A percentile compares a stretch with the other conserved stretches of the same genome.
phyloP scores from a whole-genome alignment of 2,888 invertebrate genomes.

The Nomada flava region DNA sequence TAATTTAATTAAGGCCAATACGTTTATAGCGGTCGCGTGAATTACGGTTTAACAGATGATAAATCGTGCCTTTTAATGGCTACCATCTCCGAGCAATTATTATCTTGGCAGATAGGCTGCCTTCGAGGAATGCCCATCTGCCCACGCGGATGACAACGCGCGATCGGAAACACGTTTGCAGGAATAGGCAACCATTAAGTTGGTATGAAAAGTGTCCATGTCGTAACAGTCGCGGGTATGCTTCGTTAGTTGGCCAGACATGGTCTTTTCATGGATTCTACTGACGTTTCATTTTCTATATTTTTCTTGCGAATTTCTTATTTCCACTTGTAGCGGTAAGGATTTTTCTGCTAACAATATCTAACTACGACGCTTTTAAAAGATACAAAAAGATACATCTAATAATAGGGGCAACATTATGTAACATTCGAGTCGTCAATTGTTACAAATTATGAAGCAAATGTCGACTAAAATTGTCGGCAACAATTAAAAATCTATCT shows the following conservation, averaged over 20 bases:
- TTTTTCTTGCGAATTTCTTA: neutral
- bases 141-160: constrained; percentile 65
- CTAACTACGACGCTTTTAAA: no score
- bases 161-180: constrained; percentile 58
- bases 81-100: constrained; percentile 63
- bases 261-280: constrained; percentile 1
- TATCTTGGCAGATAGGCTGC: constrained; percentile 49
- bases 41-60: constrained; percentile 67
- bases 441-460: no score
- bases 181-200: constrained; percentile 56
- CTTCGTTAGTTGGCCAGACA: constrained; percentile 35
- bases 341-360: no score
- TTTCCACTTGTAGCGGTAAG: neutral
- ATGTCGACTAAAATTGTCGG: no score
- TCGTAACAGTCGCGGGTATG: constrained; percentile 33
- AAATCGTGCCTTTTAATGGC: constrained; percentile 74
- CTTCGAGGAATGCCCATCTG: constrained; percentile 47
- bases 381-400: no score
- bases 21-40: constrained; percentile 59
- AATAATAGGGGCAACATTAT: no score
- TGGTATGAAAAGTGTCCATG: constrained; percentile 45
- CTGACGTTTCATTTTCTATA: neutral
- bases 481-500: no score
- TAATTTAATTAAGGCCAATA: constrained; percentile 66
- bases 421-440: no score